Conservation (phyloP, 2,888 invertebrate genomes). For the Epirrita christyi region DNA sequence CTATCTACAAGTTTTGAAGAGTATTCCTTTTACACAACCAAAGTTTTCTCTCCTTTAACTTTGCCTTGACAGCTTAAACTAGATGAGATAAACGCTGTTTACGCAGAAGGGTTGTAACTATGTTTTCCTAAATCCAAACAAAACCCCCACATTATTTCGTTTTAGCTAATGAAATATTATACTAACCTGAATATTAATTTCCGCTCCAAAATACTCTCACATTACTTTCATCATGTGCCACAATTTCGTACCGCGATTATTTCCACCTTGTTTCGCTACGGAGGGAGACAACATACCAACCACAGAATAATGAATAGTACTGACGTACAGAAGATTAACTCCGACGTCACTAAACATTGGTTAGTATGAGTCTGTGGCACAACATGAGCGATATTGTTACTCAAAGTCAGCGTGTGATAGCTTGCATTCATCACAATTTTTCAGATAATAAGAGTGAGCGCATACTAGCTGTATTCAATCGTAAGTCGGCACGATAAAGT, state of each 20-base stretch:
- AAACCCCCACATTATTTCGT: slow-evolving; percentile 17
- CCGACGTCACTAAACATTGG: not conserved
- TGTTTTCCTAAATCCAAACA: slow-evolving; percentile 14
- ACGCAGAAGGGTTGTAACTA: too few relatives aligned
- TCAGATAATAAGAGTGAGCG: too few relatives aligned
- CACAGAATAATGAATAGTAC: slow-evolving; percentile 3
- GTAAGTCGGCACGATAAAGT: slow-evolving; percentile 3
- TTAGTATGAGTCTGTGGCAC: not conserved
- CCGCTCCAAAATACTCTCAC: slow-evolving; percentile 33
- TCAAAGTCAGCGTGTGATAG: too few relatives aligned
- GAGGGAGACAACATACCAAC: slow-evolving; percentile 34
- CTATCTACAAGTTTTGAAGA: too few relatives aligned
- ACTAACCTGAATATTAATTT: slow-evolving; percentile 37
- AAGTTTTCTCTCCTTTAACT: too few relatives aligned
- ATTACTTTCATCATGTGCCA: slow-evolving; percentile 42
- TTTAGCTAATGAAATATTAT: slow-evolving; percentile 29
- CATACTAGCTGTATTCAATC: not conserved
- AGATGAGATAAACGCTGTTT: too few relatives aligned
- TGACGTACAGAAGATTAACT: not conserved
- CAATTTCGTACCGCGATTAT: slow-evolving; percentile 39
- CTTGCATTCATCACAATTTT: too few relatives aligned
- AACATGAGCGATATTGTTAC: too few relatives aligned
- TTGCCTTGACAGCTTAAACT: too few relatives aligned
- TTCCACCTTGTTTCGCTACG: slow-evolving; percentile 40
- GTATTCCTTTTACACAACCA: too few relatives aligned